A percentile compares a stretch with the other conserved stretches of the same genome.
phyloP scores from a whole-genome alignment of 1,140 invertebrate genomes.

The Lordiphosa clarofinis region DNA sequence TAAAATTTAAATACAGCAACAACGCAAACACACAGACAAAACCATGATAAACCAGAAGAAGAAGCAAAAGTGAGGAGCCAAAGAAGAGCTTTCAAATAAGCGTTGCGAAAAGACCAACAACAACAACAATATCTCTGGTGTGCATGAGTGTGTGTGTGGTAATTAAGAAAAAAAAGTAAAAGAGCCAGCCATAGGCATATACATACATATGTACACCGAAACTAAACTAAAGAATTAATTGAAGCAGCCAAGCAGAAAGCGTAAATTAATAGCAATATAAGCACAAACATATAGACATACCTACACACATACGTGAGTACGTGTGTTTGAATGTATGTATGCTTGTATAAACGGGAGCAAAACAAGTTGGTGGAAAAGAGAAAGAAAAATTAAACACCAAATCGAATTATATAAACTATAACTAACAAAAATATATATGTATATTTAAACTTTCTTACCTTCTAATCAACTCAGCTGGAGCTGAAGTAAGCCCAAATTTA shows the following conservation, averaged over 20 bases:
- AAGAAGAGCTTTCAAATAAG: conserved; percentile 4
- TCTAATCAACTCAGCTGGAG: conserved; percentile 9
- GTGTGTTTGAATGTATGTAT: neutral
- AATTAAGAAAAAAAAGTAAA: conserved; percentile 50
- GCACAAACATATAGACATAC: neutral
- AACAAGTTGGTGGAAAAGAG: conserved; percentile 40
- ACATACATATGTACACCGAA: conserved; percentile 2
- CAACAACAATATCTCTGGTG: conserved; percentile 2
- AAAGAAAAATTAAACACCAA: conserved; percentile 19
- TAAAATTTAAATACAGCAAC: conserved; percentile 49
- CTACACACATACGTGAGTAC: conserved; percentile 1
- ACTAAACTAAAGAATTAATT: conserved; percentile 69
- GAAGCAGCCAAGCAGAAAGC: conserved; percentile 73
- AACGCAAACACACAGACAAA: neutral
- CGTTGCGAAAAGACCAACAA: conserved; percentile 34
- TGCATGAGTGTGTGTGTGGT: conserved; percentile 26
- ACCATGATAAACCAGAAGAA: conserved; percentile 2
- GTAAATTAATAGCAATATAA: conserved; percentile 57
- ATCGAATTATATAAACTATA: conserved; percentile 40
- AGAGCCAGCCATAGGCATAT: conserved; percentile 24
- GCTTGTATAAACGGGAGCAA: conserved; percentile 22
- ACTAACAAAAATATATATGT: conserved; percentile 8
- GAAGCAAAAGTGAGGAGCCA: conserved; percentile 1
- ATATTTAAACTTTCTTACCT: conserved; percentile 18
- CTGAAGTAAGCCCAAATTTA: neutral